Evolutionary conservation across 2,113 vertebrate species (phyloP).

Genomic region (Craseonycteris thonglongyai): DNA sequence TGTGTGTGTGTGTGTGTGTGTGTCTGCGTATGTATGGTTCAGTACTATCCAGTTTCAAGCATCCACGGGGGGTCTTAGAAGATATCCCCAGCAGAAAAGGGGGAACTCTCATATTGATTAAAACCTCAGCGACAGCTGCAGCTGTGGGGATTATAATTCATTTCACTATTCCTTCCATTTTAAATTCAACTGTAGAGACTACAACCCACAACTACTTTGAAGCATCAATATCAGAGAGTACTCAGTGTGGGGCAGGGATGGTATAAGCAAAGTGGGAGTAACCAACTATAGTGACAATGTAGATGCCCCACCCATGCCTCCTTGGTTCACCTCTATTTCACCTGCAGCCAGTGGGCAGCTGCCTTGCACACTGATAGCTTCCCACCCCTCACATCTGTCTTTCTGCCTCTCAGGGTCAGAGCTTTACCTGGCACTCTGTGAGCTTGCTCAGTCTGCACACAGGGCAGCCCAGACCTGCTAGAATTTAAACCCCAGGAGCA

Average conservation of each 20-base stretch:
- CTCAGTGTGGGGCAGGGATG: not conserved
- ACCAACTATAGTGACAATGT: not conserved
- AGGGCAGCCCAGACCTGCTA: not conserved
- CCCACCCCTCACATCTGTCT: not conserved
- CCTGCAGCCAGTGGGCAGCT: not conserved
- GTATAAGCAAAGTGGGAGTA: not conserved
- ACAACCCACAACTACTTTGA: not conserved
- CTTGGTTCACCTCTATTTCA: not conserved
- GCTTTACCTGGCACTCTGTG: rapidly evolving
- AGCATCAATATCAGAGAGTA: not conserved
- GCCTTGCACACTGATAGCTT: not conserved
- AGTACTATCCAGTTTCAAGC: no score
- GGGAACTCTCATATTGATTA: not conserved
- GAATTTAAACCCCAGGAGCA: not conserved
- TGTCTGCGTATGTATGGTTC: no score
- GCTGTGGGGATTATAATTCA: not conserved
- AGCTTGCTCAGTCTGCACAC: not conserved
- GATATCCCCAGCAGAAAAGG: no score
- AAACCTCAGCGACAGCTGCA: not conserved
- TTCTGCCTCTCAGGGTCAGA: not conserved
- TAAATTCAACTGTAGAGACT: not conserved
- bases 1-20: no score
- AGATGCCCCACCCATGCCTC: not conserved
- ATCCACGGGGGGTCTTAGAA: no score
- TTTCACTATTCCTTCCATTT: not conserved